Conservation (phyloP, 2,113 vertebrate genomes). For the Ceyx cyanopectus region DNA sequence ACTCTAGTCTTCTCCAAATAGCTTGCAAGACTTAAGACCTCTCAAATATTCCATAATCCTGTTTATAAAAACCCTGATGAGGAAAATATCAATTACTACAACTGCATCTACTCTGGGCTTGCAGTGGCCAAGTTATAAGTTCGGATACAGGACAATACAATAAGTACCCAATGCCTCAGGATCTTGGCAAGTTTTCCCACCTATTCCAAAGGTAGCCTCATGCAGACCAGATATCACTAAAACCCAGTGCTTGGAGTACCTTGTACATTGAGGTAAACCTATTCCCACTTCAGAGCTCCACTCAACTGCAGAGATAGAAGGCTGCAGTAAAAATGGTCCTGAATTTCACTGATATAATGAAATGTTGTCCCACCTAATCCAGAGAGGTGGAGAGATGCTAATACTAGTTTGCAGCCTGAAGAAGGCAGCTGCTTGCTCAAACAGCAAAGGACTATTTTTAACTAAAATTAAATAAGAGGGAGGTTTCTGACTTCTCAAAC, state of each 20-base stretch:
- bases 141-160: neutral
- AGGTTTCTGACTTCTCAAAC: neutral
- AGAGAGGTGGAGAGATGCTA: neutral
- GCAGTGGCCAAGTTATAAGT: neutral
- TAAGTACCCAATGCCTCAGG: neutral
- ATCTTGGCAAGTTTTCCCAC: neutral
- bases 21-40: neutral
- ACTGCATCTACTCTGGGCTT: neutral
- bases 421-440: neutral
- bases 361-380: fast-evolving
- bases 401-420: fast-evolving
- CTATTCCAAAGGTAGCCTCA: neutral
- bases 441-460: neutral
- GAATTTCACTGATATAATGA: neutral
- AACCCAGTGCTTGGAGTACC: neutral
- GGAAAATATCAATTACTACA: neutral
- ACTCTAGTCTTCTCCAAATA: neutral
- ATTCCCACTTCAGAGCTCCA: neutral
- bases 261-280: neutral
- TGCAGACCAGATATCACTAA: neutral
- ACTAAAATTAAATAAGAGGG: no score
- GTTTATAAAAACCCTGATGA: neutral
- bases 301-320: neutral
- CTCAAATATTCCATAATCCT: neutral
- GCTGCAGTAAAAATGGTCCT: fast-evolving